phyloP scores from a whole-genome alignment of 1,140 invertebrate species.

The Drosophila bipectinata region DNA sequence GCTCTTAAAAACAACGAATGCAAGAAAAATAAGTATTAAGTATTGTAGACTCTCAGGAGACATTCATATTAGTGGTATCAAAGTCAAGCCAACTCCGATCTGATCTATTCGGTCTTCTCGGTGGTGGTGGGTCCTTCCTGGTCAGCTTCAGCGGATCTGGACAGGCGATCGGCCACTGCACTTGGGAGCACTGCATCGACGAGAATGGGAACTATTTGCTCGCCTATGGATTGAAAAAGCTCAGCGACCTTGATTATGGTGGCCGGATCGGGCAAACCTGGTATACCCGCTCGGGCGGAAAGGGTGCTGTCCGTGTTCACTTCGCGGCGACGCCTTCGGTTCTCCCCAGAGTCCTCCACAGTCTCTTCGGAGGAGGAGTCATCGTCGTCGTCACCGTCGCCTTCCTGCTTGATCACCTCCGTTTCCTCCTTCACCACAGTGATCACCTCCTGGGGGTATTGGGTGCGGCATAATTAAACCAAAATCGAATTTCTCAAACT shows the following conservation, averaged over 20 bases:
- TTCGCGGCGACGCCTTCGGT: slow-evolving; percentile 53
- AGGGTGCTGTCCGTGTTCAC: slow-evolving; percentile 14
- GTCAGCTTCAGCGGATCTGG: slow-evolving; percentile 37
- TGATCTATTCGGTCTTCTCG: slow-evolving; percentile 26
- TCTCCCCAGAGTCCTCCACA: slow-evolving; percentile 69
- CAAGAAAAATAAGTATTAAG: not conserved
- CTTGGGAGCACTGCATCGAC: slow-evolving; percentile 66
- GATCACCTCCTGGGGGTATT: slow-evolving; percentile 34
- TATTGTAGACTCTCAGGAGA: not conserved
- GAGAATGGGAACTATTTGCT: slow-evolving; percentile 72
- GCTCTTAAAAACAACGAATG: not conserved
- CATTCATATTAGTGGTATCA: not conserved
- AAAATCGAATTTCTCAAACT: not conserved
- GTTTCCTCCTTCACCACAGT: slow-evolving; percentile 18
- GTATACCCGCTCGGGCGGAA: slow-evolving; percentile 55
- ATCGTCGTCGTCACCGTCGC: slow-evolving; percentile 47
- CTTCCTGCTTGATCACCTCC: slow-evolving; percentile 36
- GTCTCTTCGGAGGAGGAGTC: slow-evolving; percentile 80
- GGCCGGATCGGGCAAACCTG: slow-evolving; percentile 76
- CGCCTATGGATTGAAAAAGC: slow-evolving; percentile 71
- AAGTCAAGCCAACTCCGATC: not conserved
- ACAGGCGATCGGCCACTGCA: slow-evolving; percentile 47
- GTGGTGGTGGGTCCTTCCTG: slow-evolving; percentile 30
- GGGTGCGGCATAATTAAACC: not conserved
- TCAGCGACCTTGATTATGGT: slow-evolving; percentile 77